A percentile compares a stretch with the other conserved stretches of the same genome.
phyloP scores from a whole-genome alignment of 2,888 invertebrate genomes.

The Stenoptilia bipunctidactyla region DNA sequence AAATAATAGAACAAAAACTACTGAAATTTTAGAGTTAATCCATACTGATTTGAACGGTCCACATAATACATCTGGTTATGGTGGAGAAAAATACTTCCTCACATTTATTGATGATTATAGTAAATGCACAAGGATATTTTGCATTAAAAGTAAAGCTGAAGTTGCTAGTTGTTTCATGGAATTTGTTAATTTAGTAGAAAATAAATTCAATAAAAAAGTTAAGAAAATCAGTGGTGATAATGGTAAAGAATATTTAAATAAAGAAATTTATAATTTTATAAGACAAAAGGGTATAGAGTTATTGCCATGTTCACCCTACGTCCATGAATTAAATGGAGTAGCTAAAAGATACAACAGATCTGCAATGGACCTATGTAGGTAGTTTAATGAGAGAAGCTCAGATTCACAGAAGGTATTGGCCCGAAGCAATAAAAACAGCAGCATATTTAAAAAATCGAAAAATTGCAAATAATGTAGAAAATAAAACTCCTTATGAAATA shows the following conservation, averaged over 20 bases:
- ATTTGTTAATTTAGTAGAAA: constrained; percentile 18
- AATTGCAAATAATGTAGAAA: constrained; percentile 20
- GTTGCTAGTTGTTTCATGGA: constrained; percentile 14
- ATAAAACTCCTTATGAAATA: constrained; percentile 22
- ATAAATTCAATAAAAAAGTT: constrained; percentile 15
- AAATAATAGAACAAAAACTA: no score
- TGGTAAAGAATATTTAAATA: constrained; percentile 19
- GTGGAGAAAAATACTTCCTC: constrained; percentile 21
- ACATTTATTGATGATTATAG: constrained; percentile 22
- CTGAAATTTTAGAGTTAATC: constrained; percentile 16
- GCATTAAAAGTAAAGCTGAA: constrained; percentile 18
- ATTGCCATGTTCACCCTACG: constrained; percentile 20
- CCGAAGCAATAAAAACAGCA: constrained; percentile 20
- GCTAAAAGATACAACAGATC: constrained; percentile 21
- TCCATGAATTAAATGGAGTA: constrained; percentile 22
- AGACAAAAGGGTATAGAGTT: constrained; percentile 19
- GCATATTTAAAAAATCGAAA: constrained; percentile 23
- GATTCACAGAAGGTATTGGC: constrained; percentile 18
- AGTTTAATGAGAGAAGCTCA: constrained; percentile 19
- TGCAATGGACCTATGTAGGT: constrained; percentile 19
- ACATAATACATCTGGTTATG: constrained; percentile 17
- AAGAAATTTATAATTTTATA: constrained; percentile 17
- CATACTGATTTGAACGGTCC: constrained; percentile 22
- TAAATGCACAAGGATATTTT: constrained; percentile 16
- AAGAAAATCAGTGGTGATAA: constrained; percentile 21